Percentiles rank a stretch among this genome's conserved stretches.
phyloP scores from a whole-genome alignment of 2,797 vertebrate species.

The Malurus leucopterus region DNA sequence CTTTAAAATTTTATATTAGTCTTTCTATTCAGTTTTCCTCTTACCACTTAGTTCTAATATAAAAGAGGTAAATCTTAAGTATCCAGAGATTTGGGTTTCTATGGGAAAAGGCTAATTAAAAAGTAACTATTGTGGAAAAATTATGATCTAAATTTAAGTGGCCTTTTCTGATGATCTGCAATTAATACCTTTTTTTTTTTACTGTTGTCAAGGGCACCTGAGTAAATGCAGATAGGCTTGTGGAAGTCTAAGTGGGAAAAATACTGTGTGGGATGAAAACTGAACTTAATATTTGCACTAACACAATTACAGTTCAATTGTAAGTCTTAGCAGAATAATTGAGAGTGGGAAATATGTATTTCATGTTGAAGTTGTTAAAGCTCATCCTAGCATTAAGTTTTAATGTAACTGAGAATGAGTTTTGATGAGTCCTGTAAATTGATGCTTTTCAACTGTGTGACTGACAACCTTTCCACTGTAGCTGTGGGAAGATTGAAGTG shows the following conservation, averaged over 20 bases:
- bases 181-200: not conserved
- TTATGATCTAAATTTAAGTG: not conserved
- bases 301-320: not conserved
- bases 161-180: not conserved
- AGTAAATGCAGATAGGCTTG: not conserved
- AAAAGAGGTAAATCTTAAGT: not conserved
- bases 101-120: not conserved
- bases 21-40: not conserved
- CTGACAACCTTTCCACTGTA: not conserved
- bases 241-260: not conserved
- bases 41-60: not conserved
- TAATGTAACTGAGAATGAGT: not conserved
- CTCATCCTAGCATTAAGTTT: not conserved
- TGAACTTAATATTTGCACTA: slow-evolving; percentile 6
- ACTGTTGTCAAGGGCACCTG: not conserved
- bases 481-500: not conserved
- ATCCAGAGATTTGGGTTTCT: not conserved
- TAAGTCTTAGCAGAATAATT: not conserved
- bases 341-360: not conserved
- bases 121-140: not conserved
- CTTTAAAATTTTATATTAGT: not conserved
- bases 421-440: not conserved
- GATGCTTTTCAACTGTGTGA: not conserved
- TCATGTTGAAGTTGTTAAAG: not conserved
- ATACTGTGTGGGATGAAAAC: not conserved